Base-by-base conservation (phyloP, 2,797 vertebrate genomes). In the Atherinosoma microstoma region DNA sequence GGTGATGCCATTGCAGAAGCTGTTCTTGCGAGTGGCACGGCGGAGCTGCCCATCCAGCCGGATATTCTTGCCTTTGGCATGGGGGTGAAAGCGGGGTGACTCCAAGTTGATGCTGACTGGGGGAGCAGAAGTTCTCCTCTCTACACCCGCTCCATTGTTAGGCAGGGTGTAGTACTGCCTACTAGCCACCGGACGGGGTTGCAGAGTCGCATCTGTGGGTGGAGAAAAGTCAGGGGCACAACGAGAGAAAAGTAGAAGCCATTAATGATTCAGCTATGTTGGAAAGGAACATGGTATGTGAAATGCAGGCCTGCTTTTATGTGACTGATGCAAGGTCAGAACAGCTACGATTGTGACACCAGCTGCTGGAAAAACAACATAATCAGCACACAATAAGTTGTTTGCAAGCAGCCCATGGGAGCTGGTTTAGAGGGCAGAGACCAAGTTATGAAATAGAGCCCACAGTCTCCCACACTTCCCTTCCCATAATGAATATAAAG, bases 1-100 rank as follows among this genome's bases (percentile, higher is more conserved):
- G 1, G 98, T 99, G 91, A 99, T 94, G 10, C 98, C 98, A 0
- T 99, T 98, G 84, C 98, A 99, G 93, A 99, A 99, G 82, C 98
- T 99, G 95, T 97, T 99, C 79, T 97, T 96, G 63, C 98, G 96
- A 0, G 96, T 97, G 76, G 98, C 98, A 15, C 95, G 94, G 56
- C 97, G 96, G 61, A 97, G 97, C 82, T 99, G 97, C 27, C 96
- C 94, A 2, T 98, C 98, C 89, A 99, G 94, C 0, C 97, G 93
- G 85, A 99, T 97, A 40, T 99, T 98, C 92, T 99, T 99, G 88
- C 98, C 98, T 89, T 99, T 99, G 89, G 97, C 95, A 27, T 98
- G 97, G 0, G 97, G 94, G 78, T 99, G 98, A 91, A 99, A 99
- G 58, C 96, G 96, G 0, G 96, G 97, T 0, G 96, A 96, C 85